These are phyloP conservation scores for Pogonocichla stellata DNA, from an alignment of 2,113 vertebrate species.

Conservation along the genomic window DNA sequence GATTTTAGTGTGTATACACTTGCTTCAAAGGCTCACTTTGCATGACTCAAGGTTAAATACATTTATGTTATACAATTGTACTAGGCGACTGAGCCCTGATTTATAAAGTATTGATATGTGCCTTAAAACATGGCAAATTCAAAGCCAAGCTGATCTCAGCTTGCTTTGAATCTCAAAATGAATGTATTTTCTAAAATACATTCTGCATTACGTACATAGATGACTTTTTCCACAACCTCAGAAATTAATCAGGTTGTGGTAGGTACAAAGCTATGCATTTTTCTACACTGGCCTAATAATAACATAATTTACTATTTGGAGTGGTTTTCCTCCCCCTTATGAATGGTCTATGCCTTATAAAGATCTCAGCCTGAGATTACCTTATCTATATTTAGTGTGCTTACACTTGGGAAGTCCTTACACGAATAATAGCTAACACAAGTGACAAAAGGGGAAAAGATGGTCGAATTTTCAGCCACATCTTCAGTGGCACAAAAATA, in stretches of 20 bases:
- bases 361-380: not conserved
- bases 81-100: not conserved
- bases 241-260: not conserved
- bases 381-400: not conserved
- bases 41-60: slow-evolving; percentile 47
- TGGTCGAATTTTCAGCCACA: not conserved
- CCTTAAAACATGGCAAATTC: not conserved
- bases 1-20: not conserved
- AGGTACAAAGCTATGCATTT: not conserved
- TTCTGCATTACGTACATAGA: not conserved
- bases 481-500: not conserved
- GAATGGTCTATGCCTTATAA: not conserved
- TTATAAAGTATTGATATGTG: slow-evolving; percentile 21
- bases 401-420: not conserved
- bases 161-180: not conserved
- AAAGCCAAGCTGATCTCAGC: not conserved
- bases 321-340: no score
- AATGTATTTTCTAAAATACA: not conserved
- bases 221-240: not conserved
- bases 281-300: not conserved
- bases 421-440: not conserved
- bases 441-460: not conserved
- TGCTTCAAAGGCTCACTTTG: slow-evolving; percentile 32
- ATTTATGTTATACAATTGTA: not conserved
- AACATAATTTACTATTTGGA: not conserved